These are phyloP conservation scores for Sweltsa coloradensis DNA, from an alignment of 1,140 invertebrate species.

Conservation along the genomic window DNA sequence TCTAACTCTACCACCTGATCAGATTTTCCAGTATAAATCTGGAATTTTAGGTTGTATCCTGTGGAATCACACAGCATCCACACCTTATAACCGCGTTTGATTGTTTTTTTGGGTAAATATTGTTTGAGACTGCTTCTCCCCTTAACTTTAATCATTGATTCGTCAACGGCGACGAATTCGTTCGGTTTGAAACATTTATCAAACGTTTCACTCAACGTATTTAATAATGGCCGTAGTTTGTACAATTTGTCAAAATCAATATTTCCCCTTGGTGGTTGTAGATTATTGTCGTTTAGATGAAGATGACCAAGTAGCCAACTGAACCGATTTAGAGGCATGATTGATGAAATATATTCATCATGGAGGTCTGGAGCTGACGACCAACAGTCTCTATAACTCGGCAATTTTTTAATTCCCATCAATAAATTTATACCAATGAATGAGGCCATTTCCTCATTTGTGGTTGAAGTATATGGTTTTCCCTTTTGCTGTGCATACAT, in stretches of 20 bases:
- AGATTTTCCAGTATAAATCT: conserved; percentile 18
- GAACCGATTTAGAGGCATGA: not conserved
- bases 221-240: conserved; percentile 15
- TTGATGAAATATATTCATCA: not conserved
- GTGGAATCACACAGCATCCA: conserved; percentile 13
- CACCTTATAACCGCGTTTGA: conserved; percentile 19
- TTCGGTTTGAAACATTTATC: conserved; percentile 6
- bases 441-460: not conserved
- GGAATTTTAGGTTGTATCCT: conserved; percentile 15
- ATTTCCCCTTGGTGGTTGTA: conserved; percentile 13
- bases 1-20: conserved; percentile 9
- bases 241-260: conserved; percentile 19
- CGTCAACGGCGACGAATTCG: conserved; percentile 17
- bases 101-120: conserved; percentile 18
- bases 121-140: conserved; percentile 19
- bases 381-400: not conserved
- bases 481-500: not conserved
- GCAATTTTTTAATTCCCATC: not conserved
- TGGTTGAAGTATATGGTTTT: not conserved
- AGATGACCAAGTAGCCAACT: not conserved
- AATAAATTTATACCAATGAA: conserved; percentile 1
- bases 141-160: conserved; percentile 21
- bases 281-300: conserved; percentile 22
- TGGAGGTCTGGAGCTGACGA: not conserved
- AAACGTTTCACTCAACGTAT: conserved; percentile 16